Base-by-base conservation (phyloP, 2,113 vertebrate genomes). In the Dicrurus megarhynchus region DNA sequence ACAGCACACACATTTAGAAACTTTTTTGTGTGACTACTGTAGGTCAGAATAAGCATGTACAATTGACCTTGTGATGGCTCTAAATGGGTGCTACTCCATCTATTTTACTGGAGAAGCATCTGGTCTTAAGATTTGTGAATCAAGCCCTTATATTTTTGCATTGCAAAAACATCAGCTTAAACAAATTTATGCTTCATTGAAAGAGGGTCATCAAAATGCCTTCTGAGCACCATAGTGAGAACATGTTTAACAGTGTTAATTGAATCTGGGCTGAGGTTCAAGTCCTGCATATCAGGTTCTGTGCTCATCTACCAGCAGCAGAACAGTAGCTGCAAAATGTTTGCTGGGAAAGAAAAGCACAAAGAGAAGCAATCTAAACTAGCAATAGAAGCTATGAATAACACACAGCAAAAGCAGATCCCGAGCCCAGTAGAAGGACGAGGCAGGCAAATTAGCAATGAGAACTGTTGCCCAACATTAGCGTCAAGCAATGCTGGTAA, bases 181-280 rank as follows among this genome's bases (percentile, higher is more conserved):
- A 81, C 23, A 86, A 86, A 94, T 86, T 76, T 83, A 35, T 42
- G 35, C 56, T 90, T 91, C 63, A 9, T 35, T 64, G 50, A 60
- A 83, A 90, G 33, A 71, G 56, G 87, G 94, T 87, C 87, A 90
- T 89, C 87, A 94, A 84, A 95, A 96, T 96, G 96, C 84, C 90
- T 96, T 91, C 88, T 92, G 92, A 93, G 86, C 77, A 96, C 73
- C 74, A 2, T 57, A 61, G 92, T 84, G 69, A 89, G 77, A 90
- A 70, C 24, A 82, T 42, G 46, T 96, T 96, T 90, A 84, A 61
- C 46, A 59, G 75, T 57, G 46, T 91, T 94, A 94, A 91, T 97
- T 89, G 83, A 96, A 94, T 94, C 84, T 97, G 95, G 96, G 91
- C 93, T 92, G 82, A 93, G 80, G 91, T 95, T 93, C 93, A 90